A percentile compares a stretch with the other conserved stretches of the same genome.
Conservation (phyloP, 1,140 invertebrate species). For the Cecropterus lyciades region DNA sequence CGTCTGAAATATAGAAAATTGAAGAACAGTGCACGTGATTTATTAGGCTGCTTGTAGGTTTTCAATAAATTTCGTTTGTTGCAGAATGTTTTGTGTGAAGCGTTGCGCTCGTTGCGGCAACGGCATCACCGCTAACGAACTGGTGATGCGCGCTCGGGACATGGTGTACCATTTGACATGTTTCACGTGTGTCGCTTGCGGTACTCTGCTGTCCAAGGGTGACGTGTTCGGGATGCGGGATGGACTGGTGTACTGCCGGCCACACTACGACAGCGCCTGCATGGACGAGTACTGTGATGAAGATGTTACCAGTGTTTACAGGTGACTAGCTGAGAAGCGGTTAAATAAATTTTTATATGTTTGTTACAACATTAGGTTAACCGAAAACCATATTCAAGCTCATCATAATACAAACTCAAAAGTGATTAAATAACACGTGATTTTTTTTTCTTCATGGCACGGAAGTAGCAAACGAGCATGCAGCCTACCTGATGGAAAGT, state of each 20-base stretch:
- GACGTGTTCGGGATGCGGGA: constrained; percentile 95
- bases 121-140: constrained; percentile 94
- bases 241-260: constrained; percentile 90
- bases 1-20: too few relatives aligned
- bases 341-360: too few relatives aligned
- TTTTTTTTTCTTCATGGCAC: too few relatives aligned
- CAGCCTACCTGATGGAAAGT: too few relatives aligned
- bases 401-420: too few relatives aligned
- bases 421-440: too few relatives aligned
- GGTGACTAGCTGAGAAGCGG: too few relatives aligned
- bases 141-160: constrained; percentile 95
- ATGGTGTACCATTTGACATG: constrained; percentile 96
- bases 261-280: constrained; percentile 85
- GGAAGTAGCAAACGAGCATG: too few relatives aligned
- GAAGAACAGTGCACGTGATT: too few relatives aligned
- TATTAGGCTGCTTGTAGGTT: not conserved
- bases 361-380: too few relatives aligned
- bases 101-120: constrained; percentile 93
- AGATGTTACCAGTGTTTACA: constrained; percentile 81
- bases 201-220: constrained; percentile 90
- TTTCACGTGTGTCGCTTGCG: constrained; percentile 95
- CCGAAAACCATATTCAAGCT: too few relatives aligned
- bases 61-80: constrained; percentile 54
- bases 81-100: constrained; percentile 91
- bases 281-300: constrained; percentile 84